phyloP scores from a whole-genome alignment of 2,113 vertebrate genomes.

The Globicephala melas region DNA sequence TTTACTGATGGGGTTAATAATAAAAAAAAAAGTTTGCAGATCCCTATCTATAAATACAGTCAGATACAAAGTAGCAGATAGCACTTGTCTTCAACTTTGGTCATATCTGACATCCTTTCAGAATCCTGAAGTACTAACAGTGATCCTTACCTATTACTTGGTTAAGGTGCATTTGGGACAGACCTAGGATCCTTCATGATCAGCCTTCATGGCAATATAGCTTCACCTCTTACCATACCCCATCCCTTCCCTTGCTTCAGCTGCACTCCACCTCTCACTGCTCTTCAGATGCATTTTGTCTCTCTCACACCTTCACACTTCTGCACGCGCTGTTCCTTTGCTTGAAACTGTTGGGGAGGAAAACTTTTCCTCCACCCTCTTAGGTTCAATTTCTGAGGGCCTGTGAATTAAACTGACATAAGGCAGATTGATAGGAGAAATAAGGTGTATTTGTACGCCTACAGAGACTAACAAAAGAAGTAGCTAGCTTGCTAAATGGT shows the following conservation, averaged over 20 bases:
- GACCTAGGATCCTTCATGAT: not conserved
- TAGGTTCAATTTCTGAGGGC: not conserved
- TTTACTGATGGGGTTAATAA: not conserved
- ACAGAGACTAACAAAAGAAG: not conserved
- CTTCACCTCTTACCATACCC: not conserved
- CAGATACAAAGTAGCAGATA: not conserved
- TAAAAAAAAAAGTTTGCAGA: not conserved
- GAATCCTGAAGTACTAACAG: not conserved
- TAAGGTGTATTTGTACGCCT: not conserved
- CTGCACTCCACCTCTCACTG: not conserved
- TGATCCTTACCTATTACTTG: not conserved
- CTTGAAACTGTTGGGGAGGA: not conserved
- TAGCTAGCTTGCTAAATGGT: not conserved
- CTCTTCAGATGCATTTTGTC: rapidly evolving
- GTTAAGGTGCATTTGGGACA: not conserved
- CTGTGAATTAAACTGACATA: not conserved
- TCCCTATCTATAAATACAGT: not conserved
- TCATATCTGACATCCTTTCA: not conserved
- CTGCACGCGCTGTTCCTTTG: not conserved
- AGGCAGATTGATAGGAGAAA: not conserved
- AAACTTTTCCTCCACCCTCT: not conserved
- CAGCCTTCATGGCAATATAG: not conserved
- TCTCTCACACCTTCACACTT: not conserved
- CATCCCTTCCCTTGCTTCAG: not conserved
- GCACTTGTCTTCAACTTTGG: not conserved